Conservation (phyloP, 1,140 invertebrate species). For the Phenacoccus solenopsis region DNA sequence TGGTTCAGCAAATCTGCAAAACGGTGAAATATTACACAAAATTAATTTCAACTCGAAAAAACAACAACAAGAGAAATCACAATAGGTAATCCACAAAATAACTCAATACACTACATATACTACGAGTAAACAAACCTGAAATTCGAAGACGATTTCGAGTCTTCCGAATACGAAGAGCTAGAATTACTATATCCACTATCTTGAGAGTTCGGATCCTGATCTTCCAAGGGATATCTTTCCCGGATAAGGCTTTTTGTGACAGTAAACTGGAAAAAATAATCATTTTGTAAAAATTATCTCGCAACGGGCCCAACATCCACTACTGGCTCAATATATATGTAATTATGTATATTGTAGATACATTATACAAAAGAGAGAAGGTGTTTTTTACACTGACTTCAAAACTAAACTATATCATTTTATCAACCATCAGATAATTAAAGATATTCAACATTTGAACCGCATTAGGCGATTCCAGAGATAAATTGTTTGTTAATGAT, state of each 20-base stretch:
- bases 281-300: too few species aligned
- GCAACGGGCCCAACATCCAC: too few species aligned
- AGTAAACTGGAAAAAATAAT: too few species aligned
- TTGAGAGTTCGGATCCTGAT: conserved; percentile 41
- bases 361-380: too few species aligned
- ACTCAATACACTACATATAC: neutral
- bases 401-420: too few species aligned
- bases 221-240: conserved; percentile 25
- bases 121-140: conserved; percentile 19
- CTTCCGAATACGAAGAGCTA: conserved; percentile 29
- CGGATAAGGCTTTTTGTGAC: conserved; percentile 8
- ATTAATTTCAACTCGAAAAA: conserved; percentile 13
- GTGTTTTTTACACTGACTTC: too few species aligned
- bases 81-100: neutral
- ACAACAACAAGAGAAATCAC: neutral
- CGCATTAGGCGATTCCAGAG: too few species aligned
- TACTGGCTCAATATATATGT: too few species aligned
- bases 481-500: too few species aligned
- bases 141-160: conserved; percentile 22
- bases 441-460: too few species aligned
- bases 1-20: conserved; percentile 38
- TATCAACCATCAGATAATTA: too few species aligned
- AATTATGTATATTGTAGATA: too few species aligned
- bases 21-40: conserved; percentile 24
- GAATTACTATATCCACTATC: conserved; percentile 39